These are phyloP conservation scores for Alviniconcha strummeri DNA, from an alignment of 2,888 invertebrate species.

Conservation along the genomic window DNA sequence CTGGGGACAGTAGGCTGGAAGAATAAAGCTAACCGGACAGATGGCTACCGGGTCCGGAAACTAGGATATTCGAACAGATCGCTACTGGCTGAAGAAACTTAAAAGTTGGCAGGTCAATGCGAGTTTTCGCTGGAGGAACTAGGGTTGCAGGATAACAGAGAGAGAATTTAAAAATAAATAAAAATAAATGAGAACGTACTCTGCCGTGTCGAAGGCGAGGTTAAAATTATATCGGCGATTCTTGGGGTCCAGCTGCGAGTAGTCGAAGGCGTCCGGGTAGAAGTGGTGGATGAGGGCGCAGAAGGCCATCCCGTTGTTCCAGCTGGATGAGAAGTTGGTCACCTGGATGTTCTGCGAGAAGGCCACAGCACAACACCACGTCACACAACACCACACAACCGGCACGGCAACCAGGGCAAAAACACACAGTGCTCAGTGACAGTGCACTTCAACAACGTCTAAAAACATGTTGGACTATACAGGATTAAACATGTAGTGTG, in stretches of 20 bases:
- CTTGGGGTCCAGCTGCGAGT: conserved; percentile 89
- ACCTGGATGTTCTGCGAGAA: conserved; percentile 89
- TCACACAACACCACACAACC: not conserved
- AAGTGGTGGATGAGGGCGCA: conserved; percentile 99
- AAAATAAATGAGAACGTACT: conserved; percentile 82
- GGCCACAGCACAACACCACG: conserved; percentile 11
- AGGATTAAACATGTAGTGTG: too few relatives aligned
- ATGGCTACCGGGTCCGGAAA: too few relatives aligned
- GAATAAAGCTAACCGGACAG: too few relatives aligned
- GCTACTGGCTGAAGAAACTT: too few relatives aligned
- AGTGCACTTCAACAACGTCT: not conserved
- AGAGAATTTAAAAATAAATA: too few relatives aligned
- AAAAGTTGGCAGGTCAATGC: too few relatives aligned
- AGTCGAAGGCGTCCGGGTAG: conserved; percentile 97
- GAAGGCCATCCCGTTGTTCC: conserved; percentile 99
- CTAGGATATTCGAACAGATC: too few relatives aligned
- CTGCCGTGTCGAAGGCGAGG: conserved; percentile 97
- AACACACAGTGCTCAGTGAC: not conserved
- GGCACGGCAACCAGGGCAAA: too few relatives aligned
- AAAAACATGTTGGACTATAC: too few relatives aligned
- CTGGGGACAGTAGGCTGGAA: too few relatives aligned
- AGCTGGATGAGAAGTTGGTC: conserved; percentile 98
- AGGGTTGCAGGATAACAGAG: too few relatives aligned
- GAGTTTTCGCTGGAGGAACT: too few relatives aligned
- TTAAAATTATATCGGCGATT: conserved; percentile 95